phyloP scores from a whole-genome alignment of 1,140 invertebrate species.

The Formica exsecta region DNA sequence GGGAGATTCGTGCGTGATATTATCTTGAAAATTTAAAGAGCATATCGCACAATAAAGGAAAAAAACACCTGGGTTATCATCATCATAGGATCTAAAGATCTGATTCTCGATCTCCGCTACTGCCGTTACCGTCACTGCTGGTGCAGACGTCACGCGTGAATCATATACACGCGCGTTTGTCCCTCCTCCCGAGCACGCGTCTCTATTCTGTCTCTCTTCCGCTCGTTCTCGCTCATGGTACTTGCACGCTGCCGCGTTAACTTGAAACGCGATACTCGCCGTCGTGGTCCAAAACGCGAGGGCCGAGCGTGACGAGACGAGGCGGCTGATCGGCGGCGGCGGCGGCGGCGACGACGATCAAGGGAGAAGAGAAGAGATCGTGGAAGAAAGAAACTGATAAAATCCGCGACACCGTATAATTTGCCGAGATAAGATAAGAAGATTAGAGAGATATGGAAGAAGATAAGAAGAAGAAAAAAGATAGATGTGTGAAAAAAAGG shows the following conservation, averaged over 20 bases:
- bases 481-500: constrained; percentile 38
- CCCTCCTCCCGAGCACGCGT: not conserved
- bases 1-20: too few relatives aligned
- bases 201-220: constrained; percentile 39
- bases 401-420: constrained; percentile 45
- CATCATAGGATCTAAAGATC: not conserved
- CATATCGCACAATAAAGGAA: not conserved
- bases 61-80: not conserved
- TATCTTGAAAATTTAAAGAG: not conserved
- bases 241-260: constrained; percentile 72
- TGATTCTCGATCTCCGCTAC: not conserved
- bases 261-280: constrained; percentile 83
- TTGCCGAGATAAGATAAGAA: constrained; percentile 25
- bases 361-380: constrained; percentile 17
- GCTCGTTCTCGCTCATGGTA: constrained; percentile 59
- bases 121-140: not conserved
- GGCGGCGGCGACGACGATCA: not conserved
- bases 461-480: constrained; percentile 4
- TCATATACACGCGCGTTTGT: constrained; percentile 39
- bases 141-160: constrained; percentile 58
- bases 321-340: constrained; percentile 60
- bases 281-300: constrained; percentile 58
- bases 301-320: constrained; percentile 66
- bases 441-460: not conserved
- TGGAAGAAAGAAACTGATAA: constrained; percentile 49